Percentiles rank a stretch among this genome's conserved stretches.
phyloP scores from a whole-genome alignment of 2,888 invertebrate genomes.

The Kuschelorhynchus macadamiae region DNA sequence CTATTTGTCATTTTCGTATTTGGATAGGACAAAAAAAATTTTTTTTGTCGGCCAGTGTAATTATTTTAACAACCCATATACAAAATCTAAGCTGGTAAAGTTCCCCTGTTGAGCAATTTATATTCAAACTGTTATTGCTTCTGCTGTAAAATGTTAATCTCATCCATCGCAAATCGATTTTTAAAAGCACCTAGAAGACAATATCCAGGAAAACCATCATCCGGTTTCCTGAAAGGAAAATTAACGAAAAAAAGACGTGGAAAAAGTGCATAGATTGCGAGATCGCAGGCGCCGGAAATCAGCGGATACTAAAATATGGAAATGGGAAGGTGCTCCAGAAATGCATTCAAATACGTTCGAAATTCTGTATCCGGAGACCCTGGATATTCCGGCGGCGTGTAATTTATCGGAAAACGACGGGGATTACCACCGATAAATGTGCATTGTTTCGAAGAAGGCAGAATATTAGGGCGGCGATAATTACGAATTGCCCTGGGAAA shows the following conservation, averaged over 20 bases:
- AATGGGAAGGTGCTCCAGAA: conserved; percentile 40
- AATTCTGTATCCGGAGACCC: conserved; percentile 29
- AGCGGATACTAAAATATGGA: conserved; percentile 43
- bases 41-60: too few species aligned
- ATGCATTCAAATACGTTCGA: conserved; percentile 38
- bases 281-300: conserved; percentile 10
- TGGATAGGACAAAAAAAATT: too few species aligned
- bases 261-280: not conserved
- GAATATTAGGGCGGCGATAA: conserved; percentile 2
- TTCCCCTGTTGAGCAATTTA: too few species aligned
- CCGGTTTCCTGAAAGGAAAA: too few species aligned
- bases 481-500: not conserved
- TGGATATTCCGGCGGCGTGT: conserved; percentile 25
- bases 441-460: conserved; percentile 34
- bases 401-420: conserved; percentile 37
- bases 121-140: too few species aligned
- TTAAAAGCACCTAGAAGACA: too few species aligned
- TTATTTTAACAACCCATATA: too few species aligned
- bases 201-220: too few species aligned
- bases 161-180: too few species aligned
- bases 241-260: not conserved
- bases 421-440: conserved; percentile 39
- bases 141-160: too few species aligned
- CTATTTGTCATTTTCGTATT: too few species aligned
- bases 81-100: too few species aligned